phyloP scores from a whole-genome alignment of 2,797 vertebrate genomes.

The Eleutherodactylus coqui region DNA sequence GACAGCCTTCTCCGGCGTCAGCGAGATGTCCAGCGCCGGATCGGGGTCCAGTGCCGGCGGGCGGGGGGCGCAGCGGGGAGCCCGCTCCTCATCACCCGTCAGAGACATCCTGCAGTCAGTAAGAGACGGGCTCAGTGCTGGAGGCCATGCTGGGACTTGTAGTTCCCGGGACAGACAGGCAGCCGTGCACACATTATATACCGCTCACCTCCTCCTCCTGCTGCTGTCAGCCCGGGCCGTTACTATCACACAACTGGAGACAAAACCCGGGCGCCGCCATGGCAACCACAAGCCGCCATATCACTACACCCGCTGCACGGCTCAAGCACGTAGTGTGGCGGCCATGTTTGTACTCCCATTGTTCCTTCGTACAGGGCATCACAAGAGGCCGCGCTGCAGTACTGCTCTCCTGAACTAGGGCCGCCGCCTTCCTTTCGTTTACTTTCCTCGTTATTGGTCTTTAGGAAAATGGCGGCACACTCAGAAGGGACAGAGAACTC shows the following conservation, averaged over 20 bases:
- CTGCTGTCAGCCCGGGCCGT: not conserved
- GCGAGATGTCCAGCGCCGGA: conserved; percentile 15
- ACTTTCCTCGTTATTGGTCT: too few relatives aligned
- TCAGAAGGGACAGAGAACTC: too few relatives aligned
- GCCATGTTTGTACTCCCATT: not conserved
- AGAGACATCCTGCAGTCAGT: conserved; percentile 32
- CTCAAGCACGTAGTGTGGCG: not conserved
- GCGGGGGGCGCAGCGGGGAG: not conserved
- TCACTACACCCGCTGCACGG: not conserved
- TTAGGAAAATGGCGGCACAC: too few relatives aligned
- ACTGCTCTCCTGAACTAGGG: too few relatives aligned
- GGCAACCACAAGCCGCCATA: conserved; percentile 23
- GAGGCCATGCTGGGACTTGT: not conserved
- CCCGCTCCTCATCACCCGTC: not conserved
- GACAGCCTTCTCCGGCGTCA: conserved; percentile 44
- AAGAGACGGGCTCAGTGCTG: not conserved
- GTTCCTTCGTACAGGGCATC: too few relatives aligned
- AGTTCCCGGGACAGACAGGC: too few relatives aligned
- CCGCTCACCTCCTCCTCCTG: not conserved
- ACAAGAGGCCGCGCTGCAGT: too few relatives aligned
- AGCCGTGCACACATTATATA: too few relatives aligned
- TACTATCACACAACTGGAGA: not conserved
- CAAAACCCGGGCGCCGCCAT: conserved; percentile 1
- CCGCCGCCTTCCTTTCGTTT: not conserved
- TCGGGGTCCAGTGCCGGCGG: not conserved